phyloP scores from a whole-genome alignment of 2,113 vertebrate species.

The Microtus ochrogaster region DNA sequence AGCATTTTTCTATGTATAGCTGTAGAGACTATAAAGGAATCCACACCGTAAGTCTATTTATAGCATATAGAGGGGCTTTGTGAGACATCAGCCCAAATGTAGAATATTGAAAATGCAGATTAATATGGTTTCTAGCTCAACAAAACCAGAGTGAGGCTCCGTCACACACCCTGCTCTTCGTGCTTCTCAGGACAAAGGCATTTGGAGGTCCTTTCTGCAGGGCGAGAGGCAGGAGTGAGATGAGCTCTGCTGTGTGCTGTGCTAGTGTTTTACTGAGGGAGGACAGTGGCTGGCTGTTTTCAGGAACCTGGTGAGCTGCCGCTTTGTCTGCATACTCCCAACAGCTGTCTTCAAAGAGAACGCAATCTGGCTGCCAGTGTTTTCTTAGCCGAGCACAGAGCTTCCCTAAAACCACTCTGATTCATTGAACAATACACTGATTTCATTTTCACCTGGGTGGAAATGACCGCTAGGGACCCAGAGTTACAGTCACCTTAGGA shows the following conservation, averaged over 20 bases:
- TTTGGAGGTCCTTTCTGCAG: constrained; percentile 74
- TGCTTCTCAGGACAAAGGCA: constrained; percentile 52
- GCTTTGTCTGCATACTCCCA: background rate
- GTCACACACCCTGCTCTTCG: constrained; percentile 57
- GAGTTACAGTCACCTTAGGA: background rate
- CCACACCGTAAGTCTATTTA: constrained; percentile 48
- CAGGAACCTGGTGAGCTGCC: background rate
- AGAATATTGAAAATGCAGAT: constrained; percentile 74
- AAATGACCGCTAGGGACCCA: background rate
- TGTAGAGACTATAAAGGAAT: constrained; percentile 54
- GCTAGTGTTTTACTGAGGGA: constrained; percentile 41
- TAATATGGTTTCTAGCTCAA: constrained; percentile 78
- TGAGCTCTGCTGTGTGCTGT: constrained; percentile 58
- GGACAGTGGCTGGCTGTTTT: background rate
- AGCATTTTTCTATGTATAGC: constrained; percentile 27
- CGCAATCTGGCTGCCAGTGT: background rate
- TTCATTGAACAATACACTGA: background rate
- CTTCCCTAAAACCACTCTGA: constrained; percentile 52
- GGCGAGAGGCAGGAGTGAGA: constrained; percentile 71
- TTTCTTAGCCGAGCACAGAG: constrained; percentile 23
- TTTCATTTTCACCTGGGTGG: background rate
- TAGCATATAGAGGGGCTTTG: constrained; percentile 28
- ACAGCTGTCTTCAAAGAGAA: constrained; percentile 19
- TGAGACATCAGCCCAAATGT: constrained; percentile 69
- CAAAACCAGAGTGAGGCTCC: constrained; percentile 51